phyloP scores from a whole-genome alignment of 1,140 invertebrate species.

The Drosophila santomea region DNA sequence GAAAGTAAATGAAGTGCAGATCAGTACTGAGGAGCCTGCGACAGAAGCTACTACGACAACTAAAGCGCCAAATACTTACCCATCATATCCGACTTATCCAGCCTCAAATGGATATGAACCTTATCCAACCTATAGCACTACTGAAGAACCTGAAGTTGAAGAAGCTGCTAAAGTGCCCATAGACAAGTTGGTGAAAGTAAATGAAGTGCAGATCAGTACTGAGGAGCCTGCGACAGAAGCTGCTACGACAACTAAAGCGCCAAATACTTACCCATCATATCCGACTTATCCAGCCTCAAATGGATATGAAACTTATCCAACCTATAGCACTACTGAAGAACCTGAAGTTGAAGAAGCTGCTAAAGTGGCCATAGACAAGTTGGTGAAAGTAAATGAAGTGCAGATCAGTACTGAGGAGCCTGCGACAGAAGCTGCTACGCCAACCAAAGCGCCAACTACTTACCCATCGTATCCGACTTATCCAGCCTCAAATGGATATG shows the following conservation, averaged over 20 bases:
- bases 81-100: not conserved
- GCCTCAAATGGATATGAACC: not conserved
- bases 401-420: not conserved
- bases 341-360: not conserved
- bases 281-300: not conserved
- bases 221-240: not conserved
- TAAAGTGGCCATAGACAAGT: not conserved
- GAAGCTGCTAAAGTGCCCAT: not conserved
- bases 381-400: conserved; percentile 13
- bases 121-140: not conserved
- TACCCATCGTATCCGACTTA: conserved; percentile 2
- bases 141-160: not conserved
- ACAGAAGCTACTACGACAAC: too few relatives aligned
- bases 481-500: not conserved
- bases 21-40: not conserved
- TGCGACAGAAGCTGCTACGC: too few relatives aligned
- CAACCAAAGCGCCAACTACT: too few relatives aligned
- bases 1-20: conserved; percentile 8
- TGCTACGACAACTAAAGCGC: too few relatives aligned
- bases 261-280: not conserved
- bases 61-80: not conserved
- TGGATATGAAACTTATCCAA: not conserved
- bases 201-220: not conserved
- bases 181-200: conserved; percentile 7
- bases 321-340: not conserved